A percentile compares a stretch with the other conserved stretches of the same genome.
phyloP scores from a whole-genome alignment of 2,113 vertebrate species.

The Tragelaphus scriptus region DNA sequence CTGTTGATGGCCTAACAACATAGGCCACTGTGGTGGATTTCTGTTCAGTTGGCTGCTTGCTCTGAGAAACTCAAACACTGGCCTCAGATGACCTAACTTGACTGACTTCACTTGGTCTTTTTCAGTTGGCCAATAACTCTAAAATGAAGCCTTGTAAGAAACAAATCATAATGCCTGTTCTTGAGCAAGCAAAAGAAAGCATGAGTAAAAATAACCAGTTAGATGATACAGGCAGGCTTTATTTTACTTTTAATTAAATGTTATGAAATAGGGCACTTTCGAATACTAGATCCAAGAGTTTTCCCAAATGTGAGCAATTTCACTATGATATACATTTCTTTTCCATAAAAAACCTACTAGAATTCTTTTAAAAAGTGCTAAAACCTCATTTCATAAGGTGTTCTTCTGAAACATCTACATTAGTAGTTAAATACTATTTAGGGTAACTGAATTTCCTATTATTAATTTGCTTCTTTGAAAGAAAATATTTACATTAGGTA shows the following conservation, averaged over 20 bases:
- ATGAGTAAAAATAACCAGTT: not conserved
- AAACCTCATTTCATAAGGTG: slow-evolving; percentile 24
- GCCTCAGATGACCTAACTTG: slow-evolving; percentile 7
- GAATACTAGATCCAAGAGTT: not conserved
- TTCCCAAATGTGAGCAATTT: slow-evolving; percentile 2
- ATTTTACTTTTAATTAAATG: not conserved
- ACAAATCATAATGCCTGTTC: slow-evolving; percentile 28
- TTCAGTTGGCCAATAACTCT: slow-evolving; percentile 24
- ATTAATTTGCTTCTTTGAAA: slow-evolving; percentile 16
- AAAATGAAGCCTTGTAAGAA: not conserved
- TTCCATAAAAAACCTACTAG: not conserved
- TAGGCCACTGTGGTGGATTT: slow-evolving; percentile 3
- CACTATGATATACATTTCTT: not conserved
- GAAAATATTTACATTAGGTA: not conserved
- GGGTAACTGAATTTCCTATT: not conserved
- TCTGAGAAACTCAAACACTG: slow-evolving; percentile 43
- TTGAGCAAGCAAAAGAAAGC: slow-evolving; percentile 35
- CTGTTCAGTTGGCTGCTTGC: slow-evolving; percentile 5
- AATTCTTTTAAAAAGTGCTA: not conserved
- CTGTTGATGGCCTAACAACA: slow-evolving; percentile 12
- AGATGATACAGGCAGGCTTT: not conserved
- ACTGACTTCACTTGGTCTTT: slow-evolving; percentile 10
- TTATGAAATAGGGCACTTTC: not conserved
- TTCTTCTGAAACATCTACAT: not conserved
- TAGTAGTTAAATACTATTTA: slow-evolving; percentile 23